These are phyloP conservation scores for Glomeris marginata DNA, from an alignment of 2,888 invertebrate genomes.

Conservation along the genomic window DNA sequence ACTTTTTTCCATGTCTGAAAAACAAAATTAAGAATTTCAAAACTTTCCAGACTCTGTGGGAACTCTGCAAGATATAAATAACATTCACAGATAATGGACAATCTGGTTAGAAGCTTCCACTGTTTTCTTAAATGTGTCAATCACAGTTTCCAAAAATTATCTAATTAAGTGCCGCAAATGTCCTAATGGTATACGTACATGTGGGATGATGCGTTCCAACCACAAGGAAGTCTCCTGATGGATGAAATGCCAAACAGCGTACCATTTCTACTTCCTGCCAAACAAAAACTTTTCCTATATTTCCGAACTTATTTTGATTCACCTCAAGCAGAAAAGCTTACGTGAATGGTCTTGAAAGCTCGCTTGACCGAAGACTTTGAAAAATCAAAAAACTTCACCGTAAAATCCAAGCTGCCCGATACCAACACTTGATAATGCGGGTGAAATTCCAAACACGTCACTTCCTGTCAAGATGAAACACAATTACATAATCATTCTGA, in stretches of 20 bases:
- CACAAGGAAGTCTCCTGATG: constrained; percentile 82
- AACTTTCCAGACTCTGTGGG: too few relatives aligned
- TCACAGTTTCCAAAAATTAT: too few relatives aligned
- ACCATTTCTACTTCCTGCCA: constrained; percentile 78
- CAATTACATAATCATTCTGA: background rate
- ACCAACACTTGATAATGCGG: constrained; percentile 86
- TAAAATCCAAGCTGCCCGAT: constrained; percentile 86
- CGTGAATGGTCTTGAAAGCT: constrained; percentile 86
- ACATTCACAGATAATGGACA: too few relatives aligned
- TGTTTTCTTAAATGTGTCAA: too few relatives aligned
- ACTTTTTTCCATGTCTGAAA: too few relatives aligned
- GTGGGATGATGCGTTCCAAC: constrained; percentile 82
- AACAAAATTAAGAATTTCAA: too few relatives aligned
- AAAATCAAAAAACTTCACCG: constrained; percentile 92
- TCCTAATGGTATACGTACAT: constrained; percentile 24
- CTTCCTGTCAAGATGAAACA: constrained; percentile 45
- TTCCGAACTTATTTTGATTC: constrained; percentile 16
- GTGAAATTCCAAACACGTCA: constrained; percentile 91
- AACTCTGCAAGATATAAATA: too few relatives aligned
- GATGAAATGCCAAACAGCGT: constrained; percentile 82
- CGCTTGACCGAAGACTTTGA: constrained; percentile 98
- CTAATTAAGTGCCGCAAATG: too few relatives aligned
- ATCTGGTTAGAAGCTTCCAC: too few relatives aligned
- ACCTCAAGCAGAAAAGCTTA: constrained; percentile 30
- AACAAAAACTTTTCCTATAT: too few relatives aligned